Conservation (phyloP, 2,113 vertebrate genomes). For the Heteronetta atricapilla region DNA sequence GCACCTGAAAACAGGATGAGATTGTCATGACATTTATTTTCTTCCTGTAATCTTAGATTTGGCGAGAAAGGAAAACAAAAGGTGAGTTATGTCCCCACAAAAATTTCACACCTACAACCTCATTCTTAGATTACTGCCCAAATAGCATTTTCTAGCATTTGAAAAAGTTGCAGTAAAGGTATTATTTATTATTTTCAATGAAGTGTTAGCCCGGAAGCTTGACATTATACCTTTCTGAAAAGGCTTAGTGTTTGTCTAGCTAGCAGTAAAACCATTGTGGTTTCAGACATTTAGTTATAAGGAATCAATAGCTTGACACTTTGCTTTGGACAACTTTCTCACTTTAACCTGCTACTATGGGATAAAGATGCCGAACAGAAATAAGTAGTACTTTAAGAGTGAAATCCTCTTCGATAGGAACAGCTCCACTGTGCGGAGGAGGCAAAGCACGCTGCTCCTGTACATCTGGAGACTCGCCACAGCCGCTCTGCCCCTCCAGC, state of each 20-base stretch:
- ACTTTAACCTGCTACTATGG: neutral
- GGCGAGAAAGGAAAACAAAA: neutral
- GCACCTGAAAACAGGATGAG: neutral
- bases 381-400: neutral
- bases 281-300: neutral
- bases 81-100: neutral
- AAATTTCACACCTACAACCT: neutral
- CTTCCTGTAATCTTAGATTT: neutral
- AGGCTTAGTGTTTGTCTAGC: neutral
- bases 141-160: neutral
- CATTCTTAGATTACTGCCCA: neutral
- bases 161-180: neutral
- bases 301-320: neutral
- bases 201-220: neutral
- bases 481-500: neutral
- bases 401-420: neutral
- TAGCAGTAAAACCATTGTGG: neutral
- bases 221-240: neutral
- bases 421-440: accelerated
- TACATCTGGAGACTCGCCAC: neutral
- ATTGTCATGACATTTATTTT: neutral
- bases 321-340: neutral
- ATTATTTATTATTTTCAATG: neutral
- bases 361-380: neutral
- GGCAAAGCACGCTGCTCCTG: neutral